Evolutionary conservation across 2,888 invertebrate genomes (phyloP).

Genomic region (Odontocolon sp.): DNA sequence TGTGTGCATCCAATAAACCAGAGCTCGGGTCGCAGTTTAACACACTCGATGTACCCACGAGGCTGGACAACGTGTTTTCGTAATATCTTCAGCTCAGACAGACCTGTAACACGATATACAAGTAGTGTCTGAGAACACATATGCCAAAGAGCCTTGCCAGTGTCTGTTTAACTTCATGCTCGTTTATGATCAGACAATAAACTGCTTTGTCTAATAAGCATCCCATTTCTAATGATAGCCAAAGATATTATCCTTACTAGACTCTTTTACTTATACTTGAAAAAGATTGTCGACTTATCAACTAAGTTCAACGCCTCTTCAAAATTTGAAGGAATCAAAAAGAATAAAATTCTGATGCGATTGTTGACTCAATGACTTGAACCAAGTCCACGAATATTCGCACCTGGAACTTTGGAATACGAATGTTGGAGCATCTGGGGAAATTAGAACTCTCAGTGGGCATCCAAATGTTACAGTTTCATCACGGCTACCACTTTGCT

Average conservation of each 20-base stretch:
- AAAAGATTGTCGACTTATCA: neutral
- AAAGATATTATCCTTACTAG: slow-evolving; percentile 10
- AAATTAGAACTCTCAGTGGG: slow-evolving; percentile 66
- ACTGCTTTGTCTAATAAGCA: slow-evolving; percentile 43
- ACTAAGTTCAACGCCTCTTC: neutral
- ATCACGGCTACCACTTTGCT: slow-evolving; percentile 62
- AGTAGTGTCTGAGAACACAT: slow-evolving; percentile 15
- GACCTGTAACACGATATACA: slow-evolving; percentile 62
- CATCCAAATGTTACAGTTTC: slow-evolving; percentile 54
- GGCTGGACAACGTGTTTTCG: slow-evolving; percentile 43
- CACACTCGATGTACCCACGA: slow-evolving; percentile 3
- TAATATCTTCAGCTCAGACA: slow-evolving; percentile 31
- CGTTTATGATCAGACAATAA: slow-evolving; percentile 46
- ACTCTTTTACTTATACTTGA: neutral
- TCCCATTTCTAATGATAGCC: neutral
- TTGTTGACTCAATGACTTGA: neutral
- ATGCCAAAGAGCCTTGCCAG: slow-evolving; percentile 44
- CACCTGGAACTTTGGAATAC: slow-evolving; percentile 43
- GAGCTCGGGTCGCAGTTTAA: neutral
- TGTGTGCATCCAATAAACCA: slow-evolving; percentile 5
- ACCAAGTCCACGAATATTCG: neutral
- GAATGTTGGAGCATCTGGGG: slow-evolving; percentile 63
- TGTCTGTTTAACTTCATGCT: slow-evolving; percentile 58
- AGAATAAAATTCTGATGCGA: neutral
- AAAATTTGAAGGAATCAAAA: neutral